A percentile compares a stretch with the other conserved stretches of the same genome.
Conservation (phyloP, 2,888 invertebrate species). For the Spodoptera picta region DNA sequence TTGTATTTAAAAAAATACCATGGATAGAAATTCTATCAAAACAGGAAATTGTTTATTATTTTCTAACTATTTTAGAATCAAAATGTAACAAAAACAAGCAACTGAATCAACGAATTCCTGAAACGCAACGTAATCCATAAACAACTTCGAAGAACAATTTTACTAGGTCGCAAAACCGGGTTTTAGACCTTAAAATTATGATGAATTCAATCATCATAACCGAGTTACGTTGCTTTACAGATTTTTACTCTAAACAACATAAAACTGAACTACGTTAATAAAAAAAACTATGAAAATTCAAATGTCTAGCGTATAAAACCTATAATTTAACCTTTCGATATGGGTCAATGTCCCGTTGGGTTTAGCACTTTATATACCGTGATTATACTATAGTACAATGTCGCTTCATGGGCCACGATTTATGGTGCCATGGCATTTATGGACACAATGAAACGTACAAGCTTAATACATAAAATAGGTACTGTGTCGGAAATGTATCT, state of each 20-base stretch:
- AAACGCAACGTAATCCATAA: background rate
- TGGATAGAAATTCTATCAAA: no score
- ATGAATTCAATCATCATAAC: background rate
- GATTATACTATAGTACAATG: slow-evolving; percentile 67
- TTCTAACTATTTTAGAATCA: no score
- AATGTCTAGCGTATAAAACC: slow-evolving; percentile 33
- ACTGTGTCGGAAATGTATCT: slow-evolving; percentile 53
- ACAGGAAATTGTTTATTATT: no score
- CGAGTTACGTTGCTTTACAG: slow-evolving; percentile 1
- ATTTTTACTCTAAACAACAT: slow-evolving; percentile 12
- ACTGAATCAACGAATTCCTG: slow-evolving; percentile 17
- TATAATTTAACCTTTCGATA: slow-evolving; percentile 71
- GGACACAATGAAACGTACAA: slow-evolving; percentile 66
- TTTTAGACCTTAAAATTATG: slow-evolving; percentile 13
- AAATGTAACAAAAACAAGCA: background rate
- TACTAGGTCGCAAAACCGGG: slow-evolving; percentile 34
- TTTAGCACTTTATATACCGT: slow-evolving; percentile 61
- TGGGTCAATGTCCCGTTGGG: slow-evolving; percentile 79
- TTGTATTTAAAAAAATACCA: no score
- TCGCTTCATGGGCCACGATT: slow-evolving; percentile 76
- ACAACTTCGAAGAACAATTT: slow-evolving; percentile 11
- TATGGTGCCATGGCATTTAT: slow-evolving; percentile 84
- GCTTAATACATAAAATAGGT: slow-evolving; percentile 34
- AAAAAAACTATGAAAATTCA: slow-evolving; percentile 27
- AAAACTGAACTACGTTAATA: slow-evolving; percentile 19